Base-by-base conservation (phyloP, 2,888 invertebrate species). In the Leptinotarsa juncta region DNA sequence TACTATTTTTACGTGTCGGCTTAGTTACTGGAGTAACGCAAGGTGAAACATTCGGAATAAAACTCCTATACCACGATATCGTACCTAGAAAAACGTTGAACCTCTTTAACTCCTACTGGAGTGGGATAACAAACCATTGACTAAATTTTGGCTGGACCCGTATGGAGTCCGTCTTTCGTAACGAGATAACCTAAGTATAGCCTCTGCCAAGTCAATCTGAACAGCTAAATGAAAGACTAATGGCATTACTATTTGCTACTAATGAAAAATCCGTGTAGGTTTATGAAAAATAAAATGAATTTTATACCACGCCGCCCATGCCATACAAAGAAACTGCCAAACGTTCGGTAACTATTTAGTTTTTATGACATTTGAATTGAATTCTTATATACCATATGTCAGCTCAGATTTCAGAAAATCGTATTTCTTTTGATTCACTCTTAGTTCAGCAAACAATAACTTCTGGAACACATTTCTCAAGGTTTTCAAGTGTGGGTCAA, bases 111-210 rank as follows among this genome's bases (percentile, higher is more conserved):
- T 1, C 50, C 50, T 50, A 15, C 4, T 15, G 50, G 16, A 50
- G 50, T 50, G 50, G 50, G 50, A 15, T 77, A 16, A 18, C 77
- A 49, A 7, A 76, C 4, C 14, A 32, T 32, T 32, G 72, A 55
- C n/a, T 67, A 26, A 16, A 79, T 73, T 65, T 77, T 78, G 4
- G 65, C 72, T 7, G 80, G 76, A 67, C 78, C 77, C 3, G 70
- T 67, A 5, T 51, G 53, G 2, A 79, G 55, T 3, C 80, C 79
- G 32, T 75, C 3, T 48, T 49, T 51, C 42, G 73, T 71, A 3
- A 80, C 75, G 14, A 78, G 53, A 68, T 79, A 80, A 26, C 79
- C 79, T 23, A 79, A 53, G 68, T 72, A 80, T 67, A 26, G 26
- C 4, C 26, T 26, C 5, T 26, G 1, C 72, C 18, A 77, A 75